Evolutionary conservation across 2,888 invertebrate genomes (phyloP).

Genomic region (Cosmia trapezina): DNA sequence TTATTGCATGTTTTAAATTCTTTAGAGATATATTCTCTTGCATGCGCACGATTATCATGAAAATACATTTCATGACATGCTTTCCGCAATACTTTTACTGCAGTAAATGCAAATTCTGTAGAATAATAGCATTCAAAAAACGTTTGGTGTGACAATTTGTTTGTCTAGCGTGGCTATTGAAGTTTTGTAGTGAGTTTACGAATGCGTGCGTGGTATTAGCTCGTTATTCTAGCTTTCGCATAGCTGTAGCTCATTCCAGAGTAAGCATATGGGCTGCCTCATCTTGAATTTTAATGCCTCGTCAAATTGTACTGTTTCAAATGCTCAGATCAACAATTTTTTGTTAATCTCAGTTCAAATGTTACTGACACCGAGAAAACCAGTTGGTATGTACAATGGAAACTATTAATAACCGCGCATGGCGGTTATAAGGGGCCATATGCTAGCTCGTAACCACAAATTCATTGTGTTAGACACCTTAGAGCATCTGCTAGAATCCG

Average conservation of each 20-base stretch:
- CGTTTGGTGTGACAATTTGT: conserved; percentile 30
- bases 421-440: conserved; percentile 26
- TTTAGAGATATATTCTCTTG: conserved; percentile 32
- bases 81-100: conserved; percentile 23
- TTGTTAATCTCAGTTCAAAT: not conserved
- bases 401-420: conserved; percentile 21
- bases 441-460: conserved; percentile 44
- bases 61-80: conserved; percentile 42
- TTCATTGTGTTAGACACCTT: conserved; percentile 40
- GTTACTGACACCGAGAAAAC: not conserved
- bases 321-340: too few species aligned
- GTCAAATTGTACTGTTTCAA: not conserved
- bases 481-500: conserved; percentile 16
- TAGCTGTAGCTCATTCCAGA: conserved; percentile 35
- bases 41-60: conserved; percentile 42
- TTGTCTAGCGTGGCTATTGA: conserved; percentile 19
- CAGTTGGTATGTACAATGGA: not conserved
- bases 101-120: conserved; percentile 34
- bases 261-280: conserved; percentile 34
- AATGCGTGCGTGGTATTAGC: conserved; percentile 30
- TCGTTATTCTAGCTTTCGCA: conserved; percentile 40
- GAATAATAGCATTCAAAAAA: conserved; percentile 30
- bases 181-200: conserved; percentile 17
- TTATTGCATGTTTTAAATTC: conserved; percentile 23
- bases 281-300: not conserved